phyloP scores from a whole-genome alignment of 1,140 invertebrate species.

The Antheraea mylitta region DNA sequence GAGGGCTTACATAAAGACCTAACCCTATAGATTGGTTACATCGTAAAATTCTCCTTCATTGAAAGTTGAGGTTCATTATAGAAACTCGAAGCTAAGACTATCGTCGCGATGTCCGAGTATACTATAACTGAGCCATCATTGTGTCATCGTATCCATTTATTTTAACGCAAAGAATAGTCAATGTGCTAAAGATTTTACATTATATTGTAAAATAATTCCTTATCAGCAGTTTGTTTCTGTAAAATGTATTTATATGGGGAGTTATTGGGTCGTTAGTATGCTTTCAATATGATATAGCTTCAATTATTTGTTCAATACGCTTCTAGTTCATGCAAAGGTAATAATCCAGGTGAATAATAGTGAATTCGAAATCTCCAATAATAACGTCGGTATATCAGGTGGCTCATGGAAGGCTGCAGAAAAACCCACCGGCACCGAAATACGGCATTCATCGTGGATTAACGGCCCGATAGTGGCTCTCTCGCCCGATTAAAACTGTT shows the following conservation, averaged over 20 bases:
- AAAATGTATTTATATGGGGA: not conserved
- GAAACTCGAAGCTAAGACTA: no score
- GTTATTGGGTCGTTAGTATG: not conserved
- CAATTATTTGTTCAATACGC: not conserved
- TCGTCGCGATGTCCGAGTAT: no score
- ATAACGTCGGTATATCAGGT: constrained; percentile 18
- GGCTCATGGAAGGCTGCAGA: not conserved
- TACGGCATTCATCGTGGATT: constrained; percentile 33
- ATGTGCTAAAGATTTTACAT: no score
- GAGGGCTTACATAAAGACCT: no score
- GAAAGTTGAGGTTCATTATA: no score
- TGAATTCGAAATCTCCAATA: constrained; percentile 6
- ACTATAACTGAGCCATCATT: no score
- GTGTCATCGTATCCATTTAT: no score
- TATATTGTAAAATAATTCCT: no score
- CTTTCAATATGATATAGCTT: not conserved
- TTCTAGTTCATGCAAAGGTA: not conserved
- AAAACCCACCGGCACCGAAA: constrained; percentile 18
- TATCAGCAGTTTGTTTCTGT: not conserved
- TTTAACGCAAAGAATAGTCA: no score
- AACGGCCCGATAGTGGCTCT: constrained; percentile 39
- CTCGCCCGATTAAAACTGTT: constrained; percentile 42
- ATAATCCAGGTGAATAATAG: not conserved
- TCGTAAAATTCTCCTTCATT: no score
- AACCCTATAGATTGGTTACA: no score